phyloP scores from a whole-genome alignment of 2,888 invertebrate species.

The Caradrina kadenii region DNA sequence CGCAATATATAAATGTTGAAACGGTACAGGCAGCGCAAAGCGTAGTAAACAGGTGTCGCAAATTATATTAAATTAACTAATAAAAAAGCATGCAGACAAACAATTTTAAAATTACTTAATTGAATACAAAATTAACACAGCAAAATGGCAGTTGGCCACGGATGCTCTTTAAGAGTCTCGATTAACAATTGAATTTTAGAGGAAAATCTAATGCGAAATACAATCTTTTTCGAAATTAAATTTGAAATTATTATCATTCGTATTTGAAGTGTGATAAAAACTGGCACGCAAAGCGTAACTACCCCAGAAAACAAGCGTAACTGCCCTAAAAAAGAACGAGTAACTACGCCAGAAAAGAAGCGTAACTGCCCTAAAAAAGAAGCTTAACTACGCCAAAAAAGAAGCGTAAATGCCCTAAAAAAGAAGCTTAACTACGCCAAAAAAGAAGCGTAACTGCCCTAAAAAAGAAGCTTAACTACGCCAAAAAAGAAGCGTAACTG shows the following conservation, averaged over 20 bases:
- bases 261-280: not conserved
- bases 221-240: not conserved
- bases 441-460: too few species aligned
- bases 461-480: too few species aligned
- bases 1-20: constrained; percentile 49
- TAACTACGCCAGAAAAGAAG: too few species aligned
- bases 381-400: too few species aligned
- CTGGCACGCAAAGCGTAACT: constrained; percentile 27
- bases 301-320: too few species aligned
- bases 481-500: too few species aligned
- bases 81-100: not conserved
- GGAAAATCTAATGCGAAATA: not conserved
- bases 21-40: constrained; percentile 40
- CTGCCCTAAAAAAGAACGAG: too few species aligned
- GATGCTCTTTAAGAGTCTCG: too few species aligned
- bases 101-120: not conserved
- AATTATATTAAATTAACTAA: constrained; percentile 16
- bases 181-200: too few species aligned
- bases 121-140: not conserved
- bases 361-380: too few species aligned
- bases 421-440: too few species aligned
- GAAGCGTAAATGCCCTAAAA: too few species aligned
- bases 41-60: constrained; percentile 25
- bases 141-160: not conserved
- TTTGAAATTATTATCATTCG: not conserved